Evolutionary conservation across 2,888 invertebrate genomes (phyloP), one percentile per base, ranked within the genome.

Genomic region (Phalangium opilio): DNA sequence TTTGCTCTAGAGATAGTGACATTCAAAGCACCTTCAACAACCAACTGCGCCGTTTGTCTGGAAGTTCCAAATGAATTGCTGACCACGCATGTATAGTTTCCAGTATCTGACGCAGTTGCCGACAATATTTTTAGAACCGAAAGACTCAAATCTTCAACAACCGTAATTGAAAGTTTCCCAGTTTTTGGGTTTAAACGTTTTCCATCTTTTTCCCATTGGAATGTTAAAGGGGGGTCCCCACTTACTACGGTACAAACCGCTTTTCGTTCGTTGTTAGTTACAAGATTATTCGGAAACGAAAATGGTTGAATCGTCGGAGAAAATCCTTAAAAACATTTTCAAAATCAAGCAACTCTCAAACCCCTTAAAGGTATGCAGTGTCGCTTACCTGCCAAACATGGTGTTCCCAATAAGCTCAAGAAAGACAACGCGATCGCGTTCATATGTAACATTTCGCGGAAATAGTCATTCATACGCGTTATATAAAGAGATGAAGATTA

Each of bases 11-110:
- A n/a, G n/a, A n/a, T n/a, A n/a, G n/a, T n/a, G n/a, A 43, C 10
- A n/a, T n/a, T n/a, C n/a, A n/a, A n/a, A 15, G 20, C 43, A 55
- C 55, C 54, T 54, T 51, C 49, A 7, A 55, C 54, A 12, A 41
- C 17, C 3, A 55, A 45, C 17, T 38, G 18, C 14, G 49, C 38
- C 14, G 49, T 52, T 17, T 48, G 46, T 35, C 45, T 45, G 3
- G 35, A 49, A 33, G 32, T 32, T n/a, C 43, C 51, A 11, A 41
- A 38, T 17, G 36, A 20, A 33, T 49, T 44, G 11, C 41, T 49
- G 3, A 44, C 52, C 15, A 43, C n/a, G 38, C 52, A 52, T 11
- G 47, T 34, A 27, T 52, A 52, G 27, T 50, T 50, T 20, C 46
- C 44, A 20, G 50, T 19, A 27, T 27, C 27, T 7, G 27, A 27